Percentiles rank a stretch among this genome's conserved stretches.
Evolutionary conservation across 2,113 vertebrate species (phyloP).

Genomic region (Thamnaconus septentrionalis): DNA sequence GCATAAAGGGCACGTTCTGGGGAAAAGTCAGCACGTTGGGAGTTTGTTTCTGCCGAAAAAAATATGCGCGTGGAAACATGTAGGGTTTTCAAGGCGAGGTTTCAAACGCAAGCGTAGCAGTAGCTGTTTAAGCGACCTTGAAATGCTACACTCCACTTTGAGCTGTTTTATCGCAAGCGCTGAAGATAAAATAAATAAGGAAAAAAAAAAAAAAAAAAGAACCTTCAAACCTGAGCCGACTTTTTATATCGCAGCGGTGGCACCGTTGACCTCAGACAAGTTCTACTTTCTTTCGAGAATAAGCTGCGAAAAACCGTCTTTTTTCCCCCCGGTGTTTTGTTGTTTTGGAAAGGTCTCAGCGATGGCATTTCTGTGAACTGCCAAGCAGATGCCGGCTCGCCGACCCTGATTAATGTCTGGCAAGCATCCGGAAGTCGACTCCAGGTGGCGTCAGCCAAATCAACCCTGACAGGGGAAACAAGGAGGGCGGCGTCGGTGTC

Average conservation of each 20-base stretch:
- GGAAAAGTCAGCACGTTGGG: not conserved
- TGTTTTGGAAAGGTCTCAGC: not conserved
- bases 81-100: conserved; percentile 10
- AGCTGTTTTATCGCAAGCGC: too few species aligned
- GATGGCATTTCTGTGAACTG: conserved; percentile 13
- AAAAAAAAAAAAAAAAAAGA: too few species aligned
- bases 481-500: too few species aligned
- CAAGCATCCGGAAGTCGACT: conserved; percentile 41
- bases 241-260: too few species aligned
- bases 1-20: conserved; percentile 6
- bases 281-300: too few species aligned
- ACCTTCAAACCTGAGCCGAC: too few species aligned
- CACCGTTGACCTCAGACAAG: too few species aligned
- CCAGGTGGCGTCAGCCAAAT: conserved; percentile 49
- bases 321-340: not conserved
- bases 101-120: not conserved
- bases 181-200: too few species aligned
- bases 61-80: not conserved
- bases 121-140: too few species aligned
- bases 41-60: not conserved
- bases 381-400: conserved; percentile 56
- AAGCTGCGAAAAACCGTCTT: too few species aligned
- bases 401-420: conserved; percentile 46
- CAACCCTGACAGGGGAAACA: conserved; percentile 21
- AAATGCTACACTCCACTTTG: too few species aligned